A percentile compares a stretch with the other conserved stretches of the same genome.
Evolutionary conservation across 1,140 invertebrate species (phyloP).

Genomic region (Drosophila oshimai): DNA sequence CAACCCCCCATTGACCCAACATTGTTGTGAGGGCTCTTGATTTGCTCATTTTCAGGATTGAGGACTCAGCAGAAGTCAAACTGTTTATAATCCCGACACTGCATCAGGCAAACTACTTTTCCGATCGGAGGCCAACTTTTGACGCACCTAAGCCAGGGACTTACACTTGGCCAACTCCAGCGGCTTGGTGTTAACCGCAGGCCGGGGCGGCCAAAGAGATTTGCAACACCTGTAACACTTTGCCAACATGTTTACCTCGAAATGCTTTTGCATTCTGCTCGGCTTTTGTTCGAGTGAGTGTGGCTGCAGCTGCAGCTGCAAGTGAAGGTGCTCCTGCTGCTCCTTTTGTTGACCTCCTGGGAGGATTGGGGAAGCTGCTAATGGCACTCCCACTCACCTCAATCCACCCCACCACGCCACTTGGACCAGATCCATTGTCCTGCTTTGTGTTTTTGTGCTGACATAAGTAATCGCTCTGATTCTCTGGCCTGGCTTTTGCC

Average conservation of each 20-base stretch:
- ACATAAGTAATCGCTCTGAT: slow-evolving; percentile 68
- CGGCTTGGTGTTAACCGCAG: slow-evolving; percentile 44
- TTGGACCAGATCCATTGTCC: slow-evolving; percentile 42
- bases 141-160: slow-evolving; percentile 45
- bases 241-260: slow-evolving; percentile 56
- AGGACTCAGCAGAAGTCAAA: slow-evolving; percentile 25
- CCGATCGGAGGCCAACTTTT: slow-evolving; percentile 51
- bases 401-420: background rate
- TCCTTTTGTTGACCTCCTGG: slow-evolving; percentile 50
- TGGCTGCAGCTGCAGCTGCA: slow-evolving; percentile 16
- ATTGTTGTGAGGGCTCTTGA: slow-evolving; percentile 50
- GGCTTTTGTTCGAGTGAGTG: slow-evolving; percentile 26
- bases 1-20: slow-evolving; percentile 6
- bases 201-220: slow-evolving; percentile 28
- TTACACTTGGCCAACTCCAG: slow-evolving; percentile 66
- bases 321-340: background rate
- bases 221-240: slow-evolving; percentile 60
- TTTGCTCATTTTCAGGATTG: slow-evolving; percentile 36
- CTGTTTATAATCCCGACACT: slow-evolving; percentile 55
- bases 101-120: slow-evolving; percentile 54
- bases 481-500: slow-evolving; percentile 24
- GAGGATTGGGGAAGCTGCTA: slow-evolving; percentile 35
- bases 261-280: slow-evolving; percentile 50
- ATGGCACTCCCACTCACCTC: slow-evolving; percentile 28
- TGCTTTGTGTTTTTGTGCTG: slow-evolving; percentile 57